Evolutionary conservation across 1,140 invertebrate genomes (phyloP).

Genomic region (Harpegnathos saltator): DNA sequence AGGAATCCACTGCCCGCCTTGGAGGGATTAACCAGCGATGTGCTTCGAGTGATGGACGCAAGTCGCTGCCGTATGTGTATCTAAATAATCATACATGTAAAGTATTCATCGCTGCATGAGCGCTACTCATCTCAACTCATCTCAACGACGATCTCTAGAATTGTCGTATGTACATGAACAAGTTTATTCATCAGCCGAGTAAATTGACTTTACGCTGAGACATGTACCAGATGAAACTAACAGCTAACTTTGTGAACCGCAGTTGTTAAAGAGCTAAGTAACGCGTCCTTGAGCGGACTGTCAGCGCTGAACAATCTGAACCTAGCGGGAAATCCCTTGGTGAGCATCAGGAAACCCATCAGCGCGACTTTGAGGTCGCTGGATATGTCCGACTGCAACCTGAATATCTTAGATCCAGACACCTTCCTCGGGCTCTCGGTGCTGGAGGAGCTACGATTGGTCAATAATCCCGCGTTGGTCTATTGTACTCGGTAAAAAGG

Average conservation of each 20-base stretch:
- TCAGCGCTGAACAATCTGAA: conserved; percentile 76
- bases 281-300: conserved; percentile 72
- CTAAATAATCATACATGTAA: conserved; percentile 12
- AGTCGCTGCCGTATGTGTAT: conserved; percentile 78
- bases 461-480: conserved; percentile 79
- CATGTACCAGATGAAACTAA: not conserved
- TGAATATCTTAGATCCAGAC: conserved; percentile 77
- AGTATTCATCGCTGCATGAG: not conserved
- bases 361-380: conserved; percentile 78
- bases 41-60: conserved; percentile 75
- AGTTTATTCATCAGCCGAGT: conserved; percentile 22
- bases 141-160: not conserved
- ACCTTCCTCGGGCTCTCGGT: conserved; percentile 77
- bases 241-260: not conserved
- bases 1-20: conserved; percentile 77
- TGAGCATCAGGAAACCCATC: conserved; percentile 72
- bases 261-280: conserved; percentile 75
- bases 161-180: not conserved
- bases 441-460: conserved; percentile 77
- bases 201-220: conserved; percentile 44
- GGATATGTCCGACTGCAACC: conserved; percentile 80
- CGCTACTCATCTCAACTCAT: not conserved
- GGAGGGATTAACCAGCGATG: conserved; percentile 71
- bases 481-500: conserved; percentile 78
- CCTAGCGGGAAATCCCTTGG: conserved; percentile 79